phyloP scores from a whole-genome alignment of 2,797 vertebrate species.

The Melanotaenia parkinsoni region DNA sequence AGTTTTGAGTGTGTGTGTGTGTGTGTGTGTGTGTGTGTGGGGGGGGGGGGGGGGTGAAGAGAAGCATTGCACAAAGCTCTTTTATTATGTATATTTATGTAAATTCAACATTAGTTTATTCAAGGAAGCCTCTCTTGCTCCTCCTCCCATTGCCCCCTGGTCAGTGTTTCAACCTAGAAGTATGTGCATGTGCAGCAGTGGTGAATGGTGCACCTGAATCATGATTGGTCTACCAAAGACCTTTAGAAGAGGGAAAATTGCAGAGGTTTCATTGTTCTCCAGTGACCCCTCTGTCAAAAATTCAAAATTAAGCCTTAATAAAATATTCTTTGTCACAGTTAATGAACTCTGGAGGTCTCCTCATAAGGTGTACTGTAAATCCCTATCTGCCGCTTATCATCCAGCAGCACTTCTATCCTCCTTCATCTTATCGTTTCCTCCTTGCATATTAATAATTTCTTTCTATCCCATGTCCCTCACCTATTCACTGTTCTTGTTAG shows the following conservation, averaged over 20 bases:
- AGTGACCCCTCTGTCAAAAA: conserved; percentile 19
- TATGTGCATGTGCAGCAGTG: conserved; percentile 37
- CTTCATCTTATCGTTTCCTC: conserved; percentile 43
- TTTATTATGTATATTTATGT: conserved; percentile 85
- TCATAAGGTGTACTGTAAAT: conserved; percentile 42
- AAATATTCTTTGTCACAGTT: conserved; percentile 45
- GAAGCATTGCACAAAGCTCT: conserved; percentile 67
- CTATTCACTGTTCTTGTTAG: conserved; percentile 34
- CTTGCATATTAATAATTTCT: conserved; percentile 59
- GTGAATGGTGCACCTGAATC: conserved; percentile 19
- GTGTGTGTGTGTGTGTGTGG: too few relatives aligned
- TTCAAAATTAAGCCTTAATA: conserved; percentile 50
- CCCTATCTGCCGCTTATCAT: conserved; percentile 45
- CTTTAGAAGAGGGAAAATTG: conserved; percentile 11
- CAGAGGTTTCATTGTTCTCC: conserved; percentile 36
- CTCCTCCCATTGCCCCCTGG: conserved; percentile 68
- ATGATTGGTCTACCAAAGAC: conserved; percentile 34
- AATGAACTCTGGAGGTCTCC: conserved; percentile 55
- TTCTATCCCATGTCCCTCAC: conserved; percentile 27
- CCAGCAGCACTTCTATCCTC: conserved; percentile 24
- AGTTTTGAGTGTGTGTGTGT: background rate
- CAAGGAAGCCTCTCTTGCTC: conserved; percentile 68
- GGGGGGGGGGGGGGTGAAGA: conserved; percentile 55
- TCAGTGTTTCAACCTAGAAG: conserved; percentile 59
- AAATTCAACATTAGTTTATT: conserved; percentile 78